A percentile compares a stretch with the other conserved stretches of the same genome.
Conservation (phyloP, 1,140 invertebrate species). For the Tetranychus urticae region DNA sequence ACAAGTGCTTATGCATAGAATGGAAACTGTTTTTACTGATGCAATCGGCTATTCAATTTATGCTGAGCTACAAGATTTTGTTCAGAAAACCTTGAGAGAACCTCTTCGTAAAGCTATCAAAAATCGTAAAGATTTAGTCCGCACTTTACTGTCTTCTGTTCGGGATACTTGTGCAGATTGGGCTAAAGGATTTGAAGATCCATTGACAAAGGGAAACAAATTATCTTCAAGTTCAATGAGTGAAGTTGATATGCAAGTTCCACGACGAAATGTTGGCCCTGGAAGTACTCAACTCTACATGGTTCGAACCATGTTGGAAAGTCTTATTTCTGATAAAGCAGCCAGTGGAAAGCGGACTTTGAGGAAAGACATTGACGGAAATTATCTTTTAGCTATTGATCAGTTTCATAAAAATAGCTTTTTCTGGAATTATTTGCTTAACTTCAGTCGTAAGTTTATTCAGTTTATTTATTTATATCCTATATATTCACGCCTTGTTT, state of each 20-base stretch:
- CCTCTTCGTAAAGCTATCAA: constrained; percentile 88
- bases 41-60: constrained; percentile 85
- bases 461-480: not conserved
- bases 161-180: constrained; percentile 90
- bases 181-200: constrained; percentile 77
- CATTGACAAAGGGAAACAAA: constrained; percentile 80
- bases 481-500: not conserved
- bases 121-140: constrained; percentile 89
- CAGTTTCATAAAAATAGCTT: constrained; percentile 87
- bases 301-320: constrained; percentile 96
- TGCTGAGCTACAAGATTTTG: constrained; percentile 90
- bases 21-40: constrained; percentile 92
- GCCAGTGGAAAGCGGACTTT: constrained; percentile 66
- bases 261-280: constrained; percentile 64
- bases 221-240: constrained; percentile 1
- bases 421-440: constrained; percentile 83
- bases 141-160: constrained; percentile 78
- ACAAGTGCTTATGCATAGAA: constrained; percentile 85
- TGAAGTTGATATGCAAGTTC: constrained; percentile 66
- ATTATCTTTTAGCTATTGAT: constrained; percentile 72
- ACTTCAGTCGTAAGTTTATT: constrained; percentile 48
- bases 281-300: constrained; percentile 56
- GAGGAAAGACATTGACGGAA: constrained; percentile 84
- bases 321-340: constrained; percentile 86
- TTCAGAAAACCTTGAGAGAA: constrained; percentile 67